Percentiles rank a stretch among this genome's conserved stretches.
Evolutionary conservation across 2,797 vertebrate genomes (phyloP).

Genomic region (Anableps anableps): DNA sequence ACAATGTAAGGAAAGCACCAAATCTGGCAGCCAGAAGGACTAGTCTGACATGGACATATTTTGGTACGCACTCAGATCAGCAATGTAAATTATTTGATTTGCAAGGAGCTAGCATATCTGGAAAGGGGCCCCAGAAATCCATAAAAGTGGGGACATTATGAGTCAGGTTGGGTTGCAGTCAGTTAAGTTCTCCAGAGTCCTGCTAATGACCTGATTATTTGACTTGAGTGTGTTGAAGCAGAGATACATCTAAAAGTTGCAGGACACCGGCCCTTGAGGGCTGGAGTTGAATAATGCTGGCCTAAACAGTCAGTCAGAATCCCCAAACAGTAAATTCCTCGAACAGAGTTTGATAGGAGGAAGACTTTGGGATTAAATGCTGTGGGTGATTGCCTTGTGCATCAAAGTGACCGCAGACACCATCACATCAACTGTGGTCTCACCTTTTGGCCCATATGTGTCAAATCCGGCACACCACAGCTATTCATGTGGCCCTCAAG

Average conservation of each 20-base stretch:
- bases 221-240: no score
- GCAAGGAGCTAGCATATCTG: not conserved
- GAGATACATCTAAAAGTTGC: no score
- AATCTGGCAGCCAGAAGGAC: not conserved
- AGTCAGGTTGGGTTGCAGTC: no score
- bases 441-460: not conserved
- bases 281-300: no score
- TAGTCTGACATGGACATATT: not conserved
- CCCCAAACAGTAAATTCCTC: no score
- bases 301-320: no score
- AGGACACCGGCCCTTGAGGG: no score
- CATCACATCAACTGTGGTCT: not conserved
- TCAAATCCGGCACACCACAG: no score
- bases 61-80: not conserved
- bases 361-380: not conserved
- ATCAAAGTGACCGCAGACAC: not conserved
- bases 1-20: not conserved
- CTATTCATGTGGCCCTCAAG: no score
- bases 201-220: no score
- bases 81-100: not conserved
- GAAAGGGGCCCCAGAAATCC: not conserved
- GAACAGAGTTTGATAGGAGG: no score
- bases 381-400: not conserved
- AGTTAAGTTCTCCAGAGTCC: no score
- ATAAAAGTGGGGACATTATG: not conserved